A percentile compares a stretch with the other conserved stretches of the same genome.
Evolutionary conservation across 2,888 invertebrate species (phyloP).

Genomic region (Metopia argyrocephala): DNA sequence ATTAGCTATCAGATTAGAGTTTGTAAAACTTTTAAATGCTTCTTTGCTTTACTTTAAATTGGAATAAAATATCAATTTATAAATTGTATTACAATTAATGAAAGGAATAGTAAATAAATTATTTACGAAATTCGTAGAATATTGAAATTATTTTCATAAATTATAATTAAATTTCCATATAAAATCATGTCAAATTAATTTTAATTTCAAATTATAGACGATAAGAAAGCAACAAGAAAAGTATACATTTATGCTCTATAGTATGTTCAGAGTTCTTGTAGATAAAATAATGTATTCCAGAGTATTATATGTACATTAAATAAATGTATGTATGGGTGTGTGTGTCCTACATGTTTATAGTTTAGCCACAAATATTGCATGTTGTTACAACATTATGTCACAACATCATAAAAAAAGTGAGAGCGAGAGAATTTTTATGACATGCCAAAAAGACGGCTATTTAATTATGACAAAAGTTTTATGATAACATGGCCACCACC

Average conservation of each 20-base stretch:
- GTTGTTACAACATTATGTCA: conserved; percentile 55
- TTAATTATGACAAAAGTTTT: conserved; percentile 59
- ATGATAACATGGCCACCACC: conserved; percentile 34
- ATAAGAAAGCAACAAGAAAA: not conserved
- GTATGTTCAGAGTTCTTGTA: too few relatives aligned
- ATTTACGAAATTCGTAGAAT: not conserved
- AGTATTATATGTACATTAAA: not conserved
- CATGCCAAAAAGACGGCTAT: conserved; percentile 55
- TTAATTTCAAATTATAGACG: conserved; percentile 24
- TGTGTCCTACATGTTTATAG: not conserved
- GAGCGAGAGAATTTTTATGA: conserved; percentile 42
- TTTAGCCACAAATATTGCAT: conserved; percentile 52
- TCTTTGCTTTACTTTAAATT: not conserved
- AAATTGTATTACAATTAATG: not conserved
- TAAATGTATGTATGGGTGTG: not conserved
- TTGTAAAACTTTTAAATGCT: not conserved
- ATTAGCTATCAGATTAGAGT: too few relatives aligned
- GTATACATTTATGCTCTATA: not conserved
- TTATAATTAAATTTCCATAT: conserved; percentile 41
- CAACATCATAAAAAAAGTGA: conserved; percentile 1
- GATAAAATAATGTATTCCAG: not conserved
- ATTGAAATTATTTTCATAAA: conserved; percentile 8
- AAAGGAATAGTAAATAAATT: not conserved
- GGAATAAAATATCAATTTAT: not conserved
- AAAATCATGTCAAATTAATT: conserved; percentile 41